Evolutionary conservation across 2,888 invertebrate genomes (phyloP).

Genomic region (Papilio protenor): DNA sequence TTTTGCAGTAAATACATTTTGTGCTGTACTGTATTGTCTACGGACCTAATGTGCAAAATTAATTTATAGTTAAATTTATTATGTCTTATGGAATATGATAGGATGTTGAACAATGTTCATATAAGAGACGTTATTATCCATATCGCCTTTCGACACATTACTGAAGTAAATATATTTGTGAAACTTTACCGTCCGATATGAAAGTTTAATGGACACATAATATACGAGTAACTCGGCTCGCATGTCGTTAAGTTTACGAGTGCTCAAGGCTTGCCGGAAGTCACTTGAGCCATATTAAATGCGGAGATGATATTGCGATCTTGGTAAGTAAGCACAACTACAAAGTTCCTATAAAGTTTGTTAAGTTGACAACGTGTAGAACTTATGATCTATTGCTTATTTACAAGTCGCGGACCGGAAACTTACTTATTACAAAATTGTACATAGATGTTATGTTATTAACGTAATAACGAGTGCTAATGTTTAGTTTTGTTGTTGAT

Average conservation of each 20-base stretch:
- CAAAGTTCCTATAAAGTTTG: background rate
- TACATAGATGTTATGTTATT: background rate
- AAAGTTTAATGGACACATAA: slow-evolving; percentile 14
- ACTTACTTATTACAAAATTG: background rate
- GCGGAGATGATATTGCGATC: slow-evolving; percentile 17
- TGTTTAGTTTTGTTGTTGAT: too few relatives aligned
- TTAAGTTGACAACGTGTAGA: slow-evolving; percentile 3
- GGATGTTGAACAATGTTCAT: background rate
- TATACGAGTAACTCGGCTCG: background rate
- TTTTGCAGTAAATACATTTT: slow-evolving; percentile 4
- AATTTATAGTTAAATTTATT: background rate
- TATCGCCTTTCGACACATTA: background rate
- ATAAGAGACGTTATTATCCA: background rate
- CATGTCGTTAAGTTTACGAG: slow-evolving; percentile 20
- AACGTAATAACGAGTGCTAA: too few relatives aligned
- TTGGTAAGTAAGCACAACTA: slow-evolving; percentile 9
- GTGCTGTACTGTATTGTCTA: background rate
- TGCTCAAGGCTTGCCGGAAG: slow-evolving; percentile 13
- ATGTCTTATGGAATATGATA: background rate
- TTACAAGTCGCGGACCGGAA: background rate
- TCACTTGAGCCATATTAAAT: slow-evolving; percentile 26
- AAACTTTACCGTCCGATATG: background rate
- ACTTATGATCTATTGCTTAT: background rate
- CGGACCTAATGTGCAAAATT: background rate
- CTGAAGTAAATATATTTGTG: background rate